Percentiles rank a stretch among this genome's conserved stretches.
Evolutionary conservation across 2,797 vertebrate genomes (phyloP).

Genomic region (Coreius guichenoti): DNA sequence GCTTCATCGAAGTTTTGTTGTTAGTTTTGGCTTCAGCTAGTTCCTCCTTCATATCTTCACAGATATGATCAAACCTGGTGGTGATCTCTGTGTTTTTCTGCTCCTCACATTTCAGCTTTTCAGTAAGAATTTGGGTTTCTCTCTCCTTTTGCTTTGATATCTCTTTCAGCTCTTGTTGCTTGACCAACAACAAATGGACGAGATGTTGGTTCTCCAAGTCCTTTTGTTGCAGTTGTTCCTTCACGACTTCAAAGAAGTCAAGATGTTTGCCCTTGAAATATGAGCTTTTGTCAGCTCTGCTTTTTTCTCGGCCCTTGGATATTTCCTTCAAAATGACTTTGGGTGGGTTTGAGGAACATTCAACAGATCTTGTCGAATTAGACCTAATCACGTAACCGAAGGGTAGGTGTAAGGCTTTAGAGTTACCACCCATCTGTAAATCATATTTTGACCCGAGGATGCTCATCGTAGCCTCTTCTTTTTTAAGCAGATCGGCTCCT

Average conservation of each 20-base stretch:
- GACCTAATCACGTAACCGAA: slow-evolving; percentile 10
- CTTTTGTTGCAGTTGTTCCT: slow-evolving; percentile 53
- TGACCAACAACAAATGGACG: slow-evolving; percentile 42
- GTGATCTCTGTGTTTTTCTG: slow-evolving; percentile 30
- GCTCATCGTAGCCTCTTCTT: slow-evolving; percentile 19
- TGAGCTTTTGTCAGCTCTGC: neutral
- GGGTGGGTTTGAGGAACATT: slow-evolving; percentile 13
- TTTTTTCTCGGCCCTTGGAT: slow-evolving; percentile 30
- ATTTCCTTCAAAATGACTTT: slow-evolving; percentile 10
- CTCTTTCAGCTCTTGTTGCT: slow-evolving; percentile 49
- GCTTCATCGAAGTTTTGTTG: slow-evolving; percentile 38
- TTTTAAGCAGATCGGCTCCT: slow-evolving; percentile 17
- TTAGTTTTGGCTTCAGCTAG: slow-evolving; percentile 34
- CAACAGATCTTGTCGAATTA: slow-evolving; percentile 35
- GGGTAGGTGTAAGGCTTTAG: slow-evolving; percentile 16
- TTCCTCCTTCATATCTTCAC: slow-evolving; percentile 43
- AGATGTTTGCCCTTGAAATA: slow-evolving; percentile 24
- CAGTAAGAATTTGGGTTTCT: slow-evolving; percentile 34
- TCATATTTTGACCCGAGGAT: slow-evolving; percentile 24
- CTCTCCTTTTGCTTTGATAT: slow-evolving; percentile 28
- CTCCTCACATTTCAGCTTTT: slow-evolving; percentile 53
- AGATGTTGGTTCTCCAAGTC: slow-evolving; percentile 54
- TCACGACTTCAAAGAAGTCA: slow-evolving; percentile 44
- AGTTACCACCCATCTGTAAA: neutral
- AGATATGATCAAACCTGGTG: slow-evolving; percentile 31